A percentile compares a stretch with the other conserved stretches of the same genome.
phyloP scores from a whole-genome alignment of 2,113 vertebrate species.

The Embiotoca jacksoni region DNA sequence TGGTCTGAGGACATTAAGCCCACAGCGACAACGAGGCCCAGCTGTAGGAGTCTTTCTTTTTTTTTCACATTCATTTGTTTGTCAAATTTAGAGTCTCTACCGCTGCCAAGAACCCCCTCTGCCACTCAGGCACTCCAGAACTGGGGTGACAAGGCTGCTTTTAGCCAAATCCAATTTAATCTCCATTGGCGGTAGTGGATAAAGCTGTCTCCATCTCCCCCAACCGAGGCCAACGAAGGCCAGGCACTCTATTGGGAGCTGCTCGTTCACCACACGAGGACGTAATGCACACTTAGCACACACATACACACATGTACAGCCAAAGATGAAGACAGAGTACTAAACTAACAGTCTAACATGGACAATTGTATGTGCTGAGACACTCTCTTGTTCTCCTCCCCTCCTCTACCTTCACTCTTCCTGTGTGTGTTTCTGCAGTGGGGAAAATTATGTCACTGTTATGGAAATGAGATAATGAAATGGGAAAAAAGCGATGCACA shows the following conservation, averaged over 20 bases:
- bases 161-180: conserved; percentile 80
- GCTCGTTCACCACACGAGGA: conserved; percentile 48
- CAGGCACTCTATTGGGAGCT: conserved; percentile 48
- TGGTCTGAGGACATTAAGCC: conserved; percentile 71
- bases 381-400: neutral
- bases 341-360: conserved; percentile 23
- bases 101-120: conserved; percentile 68
- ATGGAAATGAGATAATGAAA: conserved; percentile 58
- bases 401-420: conserved; percentile 2
- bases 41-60: conserved; percentile 49
- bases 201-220: conserved; percentile 64
- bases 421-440: conserved; percentile 33
- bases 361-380: neutral
- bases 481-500: conserved; percentile 35
- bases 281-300: conserved; percentile 26
- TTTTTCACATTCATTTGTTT: conserved; percentile 71
- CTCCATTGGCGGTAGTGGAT: conserved; percentile 68
- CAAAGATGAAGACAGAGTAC: neutral
- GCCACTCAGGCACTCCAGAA: conserved; percentile 64
- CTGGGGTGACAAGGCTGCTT: conserved; percentile 66
- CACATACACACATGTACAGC: neutral
- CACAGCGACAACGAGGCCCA: conserved; percentile 65
- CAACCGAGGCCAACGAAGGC: conserved; percentile 50
- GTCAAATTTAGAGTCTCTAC: conserved; percentile 66
- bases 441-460: conserved; percentile 54